Base-by-base conservation (phyloP, 1,140 invertebrate species). In the Drosophila persimilis region DNA sequence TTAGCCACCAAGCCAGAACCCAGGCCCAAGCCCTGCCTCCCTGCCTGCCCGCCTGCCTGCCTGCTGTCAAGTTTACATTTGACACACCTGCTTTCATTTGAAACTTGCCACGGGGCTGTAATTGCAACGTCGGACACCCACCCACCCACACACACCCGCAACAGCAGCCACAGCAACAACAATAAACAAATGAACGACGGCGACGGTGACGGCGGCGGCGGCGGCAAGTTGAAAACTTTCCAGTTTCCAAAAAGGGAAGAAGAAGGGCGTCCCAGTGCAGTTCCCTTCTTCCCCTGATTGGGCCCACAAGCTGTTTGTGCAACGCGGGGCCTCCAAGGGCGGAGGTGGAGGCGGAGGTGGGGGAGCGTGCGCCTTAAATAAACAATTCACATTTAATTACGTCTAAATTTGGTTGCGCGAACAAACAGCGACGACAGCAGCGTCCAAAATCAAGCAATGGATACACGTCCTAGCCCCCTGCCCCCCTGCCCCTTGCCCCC, bases 301-400 rank as follows among this genome's bases (percentile, higher is more conserved):
- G 64, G 70, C 61, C 78, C 76, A 85, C 61, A 59, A 74, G 80
- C 72, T 84, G 57, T 83, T 75, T 78, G 57, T 50, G 69, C 55
- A 53, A 20, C 47, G 26, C 43, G 26, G 11, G 22, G 26, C 8
- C 1, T 20, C 20, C 13, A 6, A 11, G 39, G n/a, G 15, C 15
- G 15, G 15, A 15, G 17, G 15, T 15, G 15, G 15, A 15, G 17
- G 17, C 17, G 65, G 39, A 63, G 64, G 64, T 65, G 66, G 52
- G 66, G 53, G 83, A 83, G 76, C 83, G 89, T 90, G 83, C 73
- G 89, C 77, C 88, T 85, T 90, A 89, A 90, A 90, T 90, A 90
- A 90, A 90, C 88, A 90, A 85, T 90, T 90, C 89, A 90, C 89
- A 89, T 90, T 90, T 90, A 90, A 90, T 90, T 90, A 90, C 78